Conservation (phyloP, 2,888 invertebrate species). For the Mongoloraphidia duomilia region DNA sequence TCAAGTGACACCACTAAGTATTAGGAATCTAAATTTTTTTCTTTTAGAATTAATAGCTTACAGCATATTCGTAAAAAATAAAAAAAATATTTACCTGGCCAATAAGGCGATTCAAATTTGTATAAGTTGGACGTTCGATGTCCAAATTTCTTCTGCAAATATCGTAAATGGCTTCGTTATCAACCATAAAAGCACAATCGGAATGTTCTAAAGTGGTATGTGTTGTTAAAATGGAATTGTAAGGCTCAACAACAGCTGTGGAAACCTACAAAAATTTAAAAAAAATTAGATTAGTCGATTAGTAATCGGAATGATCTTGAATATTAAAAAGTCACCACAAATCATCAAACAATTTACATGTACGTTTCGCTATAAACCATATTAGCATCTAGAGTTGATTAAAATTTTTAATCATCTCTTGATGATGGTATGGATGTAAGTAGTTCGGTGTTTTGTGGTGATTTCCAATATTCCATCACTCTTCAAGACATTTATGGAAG, state of each 20-base stretch:
- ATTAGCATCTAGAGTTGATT: no score
- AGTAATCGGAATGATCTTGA: background rate
- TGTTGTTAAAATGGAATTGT: constrained; percentile 85
- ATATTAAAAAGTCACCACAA: background rate
- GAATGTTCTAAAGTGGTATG: constrained; percentile 80
- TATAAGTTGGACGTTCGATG: constrained; percentile 73
- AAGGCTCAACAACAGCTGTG: constrained; percentile 72
- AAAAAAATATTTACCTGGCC: constrained; percentile 41
- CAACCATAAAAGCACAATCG: constrained; percentile 87
- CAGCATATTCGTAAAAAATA: no score
- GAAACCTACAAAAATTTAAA: constrained; percentile 44
- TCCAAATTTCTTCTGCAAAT: constrained; percentile 77
- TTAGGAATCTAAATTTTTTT: no score
- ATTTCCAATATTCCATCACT: background rate
- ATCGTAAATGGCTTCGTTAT: constrained; percentile 79
- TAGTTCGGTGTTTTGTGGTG: no score
- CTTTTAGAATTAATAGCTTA: no score
- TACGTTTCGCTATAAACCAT: no score
- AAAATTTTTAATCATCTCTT: no score
- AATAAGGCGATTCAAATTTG: constrained; percentile 75
- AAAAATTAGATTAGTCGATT: background rate
- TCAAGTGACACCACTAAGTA: no score
- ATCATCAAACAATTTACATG: background rate
- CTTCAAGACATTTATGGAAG: background rate
- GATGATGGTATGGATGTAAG: no score